Evolutionary conservation across 2,113 vertebrate species (phyloP).

Genomic region (Clarias magur): DNA sequence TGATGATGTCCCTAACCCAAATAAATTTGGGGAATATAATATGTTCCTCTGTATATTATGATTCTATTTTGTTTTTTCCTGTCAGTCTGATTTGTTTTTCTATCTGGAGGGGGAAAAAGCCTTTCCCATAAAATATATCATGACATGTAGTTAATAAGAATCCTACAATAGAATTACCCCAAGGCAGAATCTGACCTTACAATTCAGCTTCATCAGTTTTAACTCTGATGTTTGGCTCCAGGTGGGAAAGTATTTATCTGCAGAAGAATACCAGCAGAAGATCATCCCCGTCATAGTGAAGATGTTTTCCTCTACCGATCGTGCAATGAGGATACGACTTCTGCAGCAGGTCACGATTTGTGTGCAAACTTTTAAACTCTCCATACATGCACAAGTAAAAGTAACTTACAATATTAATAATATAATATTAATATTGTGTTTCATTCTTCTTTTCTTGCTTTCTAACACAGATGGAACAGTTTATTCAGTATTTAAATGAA

Average conservation of each 20-base stretch:
- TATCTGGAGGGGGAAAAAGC: no score
- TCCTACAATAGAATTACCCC: neutral
- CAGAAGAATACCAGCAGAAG: slow-evolving; percentile 90
- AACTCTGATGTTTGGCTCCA: slow-evolving; percentile 52
- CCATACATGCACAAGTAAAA: neutral
- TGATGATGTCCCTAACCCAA: neutral
- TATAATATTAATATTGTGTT: neutral
- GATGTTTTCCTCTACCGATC: slow-evolving; percentile 92
- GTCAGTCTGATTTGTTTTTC: neutral
- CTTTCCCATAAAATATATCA: neutral
- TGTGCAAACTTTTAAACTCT: neutral
- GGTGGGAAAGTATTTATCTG: slow-evolving; percentile 86
- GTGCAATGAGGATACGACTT: slow-evolving; percentile 90
- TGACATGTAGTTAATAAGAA: neutral
- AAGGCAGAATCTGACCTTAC: neutral
- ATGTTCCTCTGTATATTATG: neutral
- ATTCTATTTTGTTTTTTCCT: neutral
- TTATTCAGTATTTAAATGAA: slow-evolving; percentile 89
- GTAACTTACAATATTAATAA: no score
- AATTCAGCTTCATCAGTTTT: neutral
- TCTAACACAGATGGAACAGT: slow-evolving; percentile 85
- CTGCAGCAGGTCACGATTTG: slow-evolving; percentile 79
- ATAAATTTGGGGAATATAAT: neutral
- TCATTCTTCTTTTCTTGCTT: neutral
- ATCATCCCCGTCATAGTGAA: slow-evolving; percentile 91